Conservation (phyloP, 2,113 vertebrate genomes). For the Columba livia region DNA sequence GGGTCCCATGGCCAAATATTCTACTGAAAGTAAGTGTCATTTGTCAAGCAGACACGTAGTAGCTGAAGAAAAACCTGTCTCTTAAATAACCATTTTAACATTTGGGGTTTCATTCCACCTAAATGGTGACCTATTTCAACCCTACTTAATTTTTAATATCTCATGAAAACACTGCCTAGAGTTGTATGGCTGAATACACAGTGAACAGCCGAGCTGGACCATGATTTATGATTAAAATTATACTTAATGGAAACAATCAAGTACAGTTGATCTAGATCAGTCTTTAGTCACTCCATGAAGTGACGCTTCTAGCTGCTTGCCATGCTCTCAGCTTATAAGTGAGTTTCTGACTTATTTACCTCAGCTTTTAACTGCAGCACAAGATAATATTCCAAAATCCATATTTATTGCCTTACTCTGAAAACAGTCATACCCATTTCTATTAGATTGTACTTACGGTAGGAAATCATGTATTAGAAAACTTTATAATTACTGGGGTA, state of each 20-base stretch:
- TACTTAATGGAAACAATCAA: neutral
- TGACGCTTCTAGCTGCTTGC: neutral
- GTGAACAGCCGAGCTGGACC: neutral
- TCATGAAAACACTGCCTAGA: neutral
- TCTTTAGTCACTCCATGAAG: neutral
- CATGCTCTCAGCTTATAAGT: neutral
- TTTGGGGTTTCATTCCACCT: neutral
- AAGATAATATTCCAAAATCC: neutral
- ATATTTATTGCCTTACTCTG: neutral
- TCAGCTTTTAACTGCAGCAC: neutral
- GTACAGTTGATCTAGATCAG: neutral
- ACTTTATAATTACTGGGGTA: neutral
- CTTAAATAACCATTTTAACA: neutral
- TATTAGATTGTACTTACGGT: neutral
- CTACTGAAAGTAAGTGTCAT: neutral
- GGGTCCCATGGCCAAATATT: neutral
- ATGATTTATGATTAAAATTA: neutral
- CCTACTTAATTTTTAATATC: conserved; percentile 13
- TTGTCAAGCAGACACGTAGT: neutral
- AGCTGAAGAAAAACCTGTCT: neutral
- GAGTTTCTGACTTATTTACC: neutral
- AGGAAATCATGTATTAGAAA: neutral
- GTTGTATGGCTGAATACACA: neutral
- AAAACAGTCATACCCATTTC: neutral
- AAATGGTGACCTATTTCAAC: neutral